These are phyloP conservation scores for Tragopan temminckii DNA, from an alignment of 2,797 vertebrate species.

Conservation along the genomic window DNA sequence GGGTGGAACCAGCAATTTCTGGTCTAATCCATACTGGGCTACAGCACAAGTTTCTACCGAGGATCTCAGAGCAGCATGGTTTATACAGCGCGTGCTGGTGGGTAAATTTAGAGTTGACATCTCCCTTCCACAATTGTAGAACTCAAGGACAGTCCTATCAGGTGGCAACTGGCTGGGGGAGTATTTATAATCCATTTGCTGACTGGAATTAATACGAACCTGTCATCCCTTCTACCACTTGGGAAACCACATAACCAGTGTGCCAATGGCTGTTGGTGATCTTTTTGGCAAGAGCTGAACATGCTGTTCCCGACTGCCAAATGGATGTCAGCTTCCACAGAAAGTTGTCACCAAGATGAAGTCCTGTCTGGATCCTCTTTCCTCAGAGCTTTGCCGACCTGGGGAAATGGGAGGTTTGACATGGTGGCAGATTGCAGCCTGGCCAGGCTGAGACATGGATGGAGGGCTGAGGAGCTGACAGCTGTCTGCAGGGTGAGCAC, in stretches of 20 bases:
- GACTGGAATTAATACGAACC: conserved; percentile 80
- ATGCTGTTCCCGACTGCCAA: conserved; percentile 59
- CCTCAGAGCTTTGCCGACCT: not conserved
- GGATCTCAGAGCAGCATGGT: conserved; percentile 31
- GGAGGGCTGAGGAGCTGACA: conserved; percentile 19
- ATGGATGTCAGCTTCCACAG: conserved; percentile 50
- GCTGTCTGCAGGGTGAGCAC: not conserved
- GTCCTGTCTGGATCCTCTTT: conserved; percentile 16
- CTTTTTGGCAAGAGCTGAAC: conserved; percentile 35
- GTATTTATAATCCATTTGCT: conserved; percentile 81
- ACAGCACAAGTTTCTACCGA: conserved; percentile 27
- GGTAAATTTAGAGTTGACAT: conserved; percentile 80
- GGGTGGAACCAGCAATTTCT: conserved; percentile 66
- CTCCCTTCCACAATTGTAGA: conserved; percentile 68
- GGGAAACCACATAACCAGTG: conserved; percentile 1
- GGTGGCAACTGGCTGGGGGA: conserved; percentile 78
- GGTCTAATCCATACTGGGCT: conserved; percentile 59
- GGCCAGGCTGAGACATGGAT: conserved; percentile 8
- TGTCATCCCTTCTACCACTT: conserved; percentile 71
- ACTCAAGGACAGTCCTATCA: conserved; percentile 74
- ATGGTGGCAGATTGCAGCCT: not conserved
- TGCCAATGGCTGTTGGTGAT: conserved; percentile 44
- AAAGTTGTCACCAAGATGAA: conserved; percentile 48
- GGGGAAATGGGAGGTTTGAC: not conserved
- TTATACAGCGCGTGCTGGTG: conserved; percentile 44